phyloP scores from a whole-genome alignment of 2,797 vertebrate genomes.

The Coracias cyanogaster region DNA sequence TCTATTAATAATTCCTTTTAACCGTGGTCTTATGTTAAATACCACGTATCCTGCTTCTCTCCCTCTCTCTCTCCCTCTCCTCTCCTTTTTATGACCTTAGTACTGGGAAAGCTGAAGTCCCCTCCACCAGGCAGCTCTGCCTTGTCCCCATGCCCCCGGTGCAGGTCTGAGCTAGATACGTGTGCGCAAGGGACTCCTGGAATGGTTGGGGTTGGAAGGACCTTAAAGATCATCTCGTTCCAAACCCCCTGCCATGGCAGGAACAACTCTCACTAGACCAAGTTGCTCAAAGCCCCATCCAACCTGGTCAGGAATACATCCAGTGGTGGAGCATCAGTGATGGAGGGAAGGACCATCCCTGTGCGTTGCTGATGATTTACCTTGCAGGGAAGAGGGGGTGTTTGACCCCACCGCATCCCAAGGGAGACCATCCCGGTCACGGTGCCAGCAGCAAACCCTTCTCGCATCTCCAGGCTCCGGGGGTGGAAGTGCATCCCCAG shows the following conservation, averaged over 20 bases:
- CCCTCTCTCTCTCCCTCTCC: not conserved
- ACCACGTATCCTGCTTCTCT: not conserved
- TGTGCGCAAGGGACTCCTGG: not conserved
- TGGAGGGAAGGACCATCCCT: not conserved
- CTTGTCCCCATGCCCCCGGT: not conserved
- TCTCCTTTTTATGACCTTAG: not conserved
- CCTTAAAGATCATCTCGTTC: too few relatives aligned
- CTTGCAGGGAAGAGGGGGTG: too few relatives aligned
- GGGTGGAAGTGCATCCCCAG: too few relatives aligned
- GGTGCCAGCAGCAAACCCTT: not conserved
- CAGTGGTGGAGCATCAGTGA: too few relatives aligned
- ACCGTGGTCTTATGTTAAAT: not conserved
- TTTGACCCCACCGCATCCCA: not conserved
- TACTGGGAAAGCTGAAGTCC: not conserved
- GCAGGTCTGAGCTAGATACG: not conserved
- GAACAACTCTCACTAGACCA: too few relatives aligned
- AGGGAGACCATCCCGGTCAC: too few relatives aligned
- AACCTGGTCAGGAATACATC: too few relatives aligned
- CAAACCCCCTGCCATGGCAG: too few relatives aligned
- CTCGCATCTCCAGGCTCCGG: not conserved
- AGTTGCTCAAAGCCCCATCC: too few relatives aligned
- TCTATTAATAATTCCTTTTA: not conserved
- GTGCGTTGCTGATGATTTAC: accelerated
- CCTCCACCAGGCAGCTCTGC: not conserved
- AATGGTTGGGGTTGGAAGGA: too few relatives aligned